Conservation (phyloP, 2,888 invertebrate genomes). For the Anticlea derivata region DNA sequence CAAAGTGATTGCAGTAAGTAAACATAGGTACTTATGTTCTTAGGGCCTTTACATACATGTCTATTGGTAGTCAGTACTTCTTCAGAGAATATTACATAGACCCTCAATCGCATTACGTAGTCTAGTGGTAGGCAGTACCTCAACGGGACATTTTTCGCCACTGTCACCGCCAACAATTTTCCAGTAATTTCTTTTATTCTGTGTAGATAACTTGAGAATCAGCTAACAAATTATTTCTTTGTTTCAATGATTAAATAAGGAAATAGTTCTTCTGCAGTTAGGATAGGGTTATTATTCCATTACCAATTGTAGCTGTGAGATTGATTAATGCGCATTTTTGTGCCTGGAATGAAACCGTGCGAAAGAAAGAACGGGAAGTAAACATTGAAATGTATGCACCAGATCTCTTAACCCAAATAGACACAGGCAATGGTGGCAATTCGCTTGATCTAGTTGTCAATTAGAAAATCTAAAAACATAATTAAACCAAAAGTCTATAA, state of each 20-base stretch:
- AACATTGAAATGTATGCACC: too few relatives aligned
- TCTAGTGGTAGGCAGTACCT: not conserved
- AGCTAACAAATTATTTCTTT: constrained; percentile 12
- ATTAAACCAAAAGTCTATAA: too few relatives aligned
- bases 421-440: too few relatives aligned
- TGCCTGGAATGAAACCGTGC: constrained; percentile 16
- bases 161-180: not conserved
- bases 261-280: not conserved
- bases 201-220: constrained; percentile 2
- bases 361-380: not conserved
- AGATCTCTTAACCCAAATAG: too few relatives aligned
- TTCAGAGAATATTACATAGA: too few relatives aligned
- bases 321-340: constrained; percentile 2
- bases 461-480: too few relatives aligned
- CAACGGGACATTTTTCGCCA: not conserved
- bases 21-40: too few relatives aligned
- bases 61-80: too few relatives aligned
- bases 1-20: too few relatives aligned
- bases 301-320: not conserved
- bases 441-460: too few relatives aligned
- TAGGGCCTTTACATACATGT: not conserved
- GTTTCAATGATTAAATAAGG: constrained; percentile 1
- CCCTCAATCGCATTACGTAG: too few relatives aligned
- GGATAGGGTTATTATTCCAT: constrained; percentile 3
- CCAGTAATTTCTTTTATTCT: constrained; percentile 8